Conservation (phyloP, 2,888 invertebrate species). For the Drosophila parthenogenetica region DNA sequence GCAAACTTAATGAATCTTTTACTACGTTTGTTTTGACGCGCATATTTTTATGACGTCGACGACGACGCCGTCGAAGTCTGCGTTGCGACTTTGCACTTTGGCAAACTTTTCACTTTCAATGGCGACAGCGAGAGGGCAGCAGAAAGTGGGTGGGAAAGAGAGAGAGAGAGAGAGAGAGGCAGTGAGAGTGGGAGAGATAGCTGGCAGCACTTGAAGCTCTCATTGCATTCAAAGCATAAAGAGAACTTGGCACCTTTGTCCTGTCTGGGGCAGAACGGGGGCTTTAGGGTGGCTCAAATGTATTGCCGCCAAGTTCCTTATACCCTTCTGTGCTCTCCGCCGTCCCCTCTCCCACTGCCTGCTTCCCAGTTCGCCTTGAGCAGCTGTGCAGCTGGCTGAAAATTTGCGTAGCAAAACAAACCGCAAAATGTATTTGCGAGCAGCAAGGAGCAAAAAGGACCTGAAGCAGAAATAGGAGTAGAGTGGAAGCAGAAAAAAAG, state of each 20-base stretch:
- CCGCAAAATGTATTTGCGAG: slow-evolving; percentile 61
- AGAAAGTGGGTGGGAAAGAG: background rate
- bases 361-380: background rate
- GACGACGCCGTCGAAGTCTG: slow-evolving; percentile 21
- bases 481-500: background rate
- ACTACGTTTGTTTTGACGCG: slow-evolving; percentile 71
- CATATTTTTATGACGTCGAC: slow-evolving; percentile 53
- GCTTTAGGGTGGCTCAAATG: too few relatives aligned
- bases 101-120: slow-evolving; percentile 77
- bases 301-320: too few relatives aligned
- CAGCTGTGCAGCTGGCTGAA: slow-evolving; percentile 36
- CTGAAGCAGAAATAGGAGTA: slow-evolving; percentile 1
- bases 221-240: slow-evolving; percentile 32
- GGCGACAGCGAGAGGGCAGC: slow-evolving; percentile 11
- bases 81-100: slow-evolving; percentile 66
- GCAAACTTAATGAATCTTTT: slow-evolving; percentile 71
- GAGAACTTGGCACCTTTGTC: slow-evolving; percentile 71
- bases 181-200: background rate
- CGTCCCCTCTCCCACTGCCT: background rate
- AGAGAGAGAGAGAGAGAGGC: background rate
- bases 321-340: background rate
- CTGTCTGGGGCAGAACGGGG: background rate
- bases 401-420: slow-evolving; percentile 74
- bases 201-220: background rate
- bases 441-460: background rate